Base-by-base conservation (phyloP, 2,113 vertebrate species). In the Plotosus lineatus region DNA sequence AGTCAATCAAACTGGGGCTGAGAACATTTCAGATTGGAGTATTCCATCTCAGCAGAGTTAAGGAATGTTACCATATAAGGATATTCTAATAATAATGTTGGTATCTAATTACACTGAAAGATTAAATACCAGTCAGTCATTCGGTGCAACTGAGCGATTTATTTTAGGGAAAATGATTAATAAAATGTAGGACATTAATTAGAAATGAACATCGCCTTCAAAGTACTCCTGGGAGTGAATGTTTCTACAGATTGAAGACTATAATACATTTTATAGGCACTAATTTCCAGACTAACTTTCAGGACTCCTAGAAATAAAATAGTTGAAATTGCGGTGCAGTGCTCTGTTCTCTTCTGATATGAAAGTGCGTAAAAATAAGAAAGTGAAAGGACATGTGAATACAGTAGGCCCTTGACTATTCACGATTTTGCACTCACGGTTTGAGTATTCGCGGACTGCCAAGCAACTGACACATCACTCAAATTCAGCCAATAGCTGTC, bases 11-110 rank as follows among this genome's bases (percentile, higher is more conserved):
- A 68, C 76, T 68, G 68, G 36, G 46, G 51, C 58, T 75, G 60
- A 68, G 65, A 61, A 48, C 9, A 17, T 40, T 82, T 19, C 55
- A n/a, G 5, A 51, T 71, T 44, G 77, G 44, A 72, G 44, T 33
- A 42, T 33, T 68, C 19, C 7, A 46, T 51, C n/a, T 61, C 55
- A 40, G 28, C 31, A 38, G 65, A 44, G 36, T 82, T 11, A 76
- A 75, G 46, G 55, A 83, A 68, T 71, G 40, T 61, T 61, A 51
- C 78, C 78, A 61, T 85, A 66, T 60, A 77, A 78, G 84, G 78
- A 55, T 33, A 36, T 61, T 82, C 50, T 53, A 66, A 46, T 10
- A 48, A 33, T 21, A 55, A 69, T 31, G 48, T n/a, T 55, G 31
- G 12, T 38, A 53, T 23, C 31, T 78, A 68, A 21, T 28, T 44